These are phyloP conservation scores for Cerceris rybyensis DNA, from an alignment of 2,888 invertebrate genomes.

Conservation along the genomic window DNA sequence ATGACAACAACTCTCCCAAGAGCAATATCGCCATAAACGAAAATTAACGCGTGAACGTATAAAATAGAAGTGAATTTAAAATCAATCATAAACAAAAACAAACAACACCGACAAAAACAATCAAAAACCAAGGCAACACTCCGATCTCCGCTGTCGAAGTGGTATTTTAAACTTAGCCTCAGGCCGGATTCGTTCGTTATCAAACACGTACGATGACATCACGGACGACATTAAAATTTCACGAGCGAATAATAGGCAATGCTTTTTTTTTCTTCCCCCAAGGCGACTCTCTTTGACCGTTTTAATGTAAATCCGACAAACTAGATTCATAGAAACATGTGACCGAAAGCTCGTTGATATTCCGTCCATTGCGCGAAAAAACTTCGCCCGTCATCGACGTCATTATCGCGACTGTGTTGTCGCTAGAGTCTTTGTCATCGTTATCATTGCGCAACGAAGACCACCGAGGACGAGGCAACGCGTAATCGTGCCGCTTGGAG, in stretches of 20 bases:
- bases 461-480: conserved; percentile 65
- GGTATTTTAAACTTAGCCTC: no score
- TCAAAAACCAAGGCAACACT: not conserved
- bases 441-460: conserved; percentile 74
- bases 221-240: not conserved
- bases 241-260: not conserved
- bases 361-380: conserved; percentile 20
- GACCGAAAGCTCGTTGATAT: conserved; percentile 7
- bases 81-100: not conserved
- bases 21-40: not conserved
- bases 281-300: not conserved
- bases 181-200: not conserved
- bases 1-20: not conserved
- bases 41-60: not conserved
- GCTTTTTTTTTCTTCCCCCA: not conserved
- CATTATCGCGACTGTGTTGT: conserved; percentile 60
- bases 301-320: conserved; percentile 14
- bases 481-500: conserved; percentile 41
- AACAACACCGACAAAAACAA: not conserved
- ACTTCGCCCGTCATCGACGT: conserved; percentile 40
- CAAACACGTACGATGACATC: not conserved
- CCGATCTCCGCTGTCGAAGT: no score
- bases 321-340: conserved; percentile 7
- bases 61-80: no score
- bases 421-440: conserved; percentile 66